phyloP scores from a whole-genome alignment of 2,113 vertebrate genomes.

The Entelurus aequoreus region DNA sequence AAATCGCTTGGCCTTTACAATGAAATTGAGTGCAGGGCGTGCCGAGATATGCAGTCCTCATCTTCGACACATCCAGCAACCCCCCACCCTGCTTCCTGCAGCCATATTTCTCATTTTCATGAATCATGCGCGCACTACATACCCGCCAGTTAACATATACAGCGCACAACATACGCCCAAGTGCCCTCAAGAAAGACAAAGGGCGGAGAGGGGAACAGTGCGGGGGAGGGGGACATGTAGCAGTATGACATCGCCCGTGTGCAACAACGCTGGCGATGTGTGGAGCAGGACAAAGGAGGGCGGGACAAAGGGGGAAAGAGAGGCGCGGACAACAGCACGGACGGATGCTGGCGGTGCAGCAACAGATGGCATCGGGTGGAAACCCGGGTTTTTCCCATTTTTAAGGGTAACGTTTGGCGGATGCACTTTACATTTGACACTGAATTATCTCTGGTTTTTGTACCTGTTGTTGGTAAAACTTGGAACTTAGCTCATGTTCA shows the following conservation, averaged over 20 bases:
- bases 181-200: slow-evolving; percentile 34
- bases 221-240: slow-evolving; percentile 15
- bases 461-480: no score
- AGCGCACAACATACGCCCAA: slow-evolving; percentile 24
- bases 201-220: slow-evolving; percentile 1
- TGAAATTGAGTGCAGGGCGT: slow-evolving; percentile 31
- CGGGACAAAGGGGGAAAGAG: slow-evolving; percentile 56
- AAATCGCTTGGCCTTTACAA: slow-evolving; percentile 58
- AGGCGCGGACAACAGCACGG: slow-evolving; percentile 10
- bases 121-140: slow-evolving; percentile 27
- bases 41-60: slow-evolving; percentile 39
- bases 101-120: slow-evolving; percentile 43
- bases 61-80: slow-evolving; percentile 16
- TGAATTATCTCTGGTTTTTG: no score
- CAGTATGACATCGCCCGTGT: slow-evolving; percentile 32
- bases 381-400: neutral
- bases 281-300: slow-evolving; percentile 62
- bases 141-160: slow-evolving; percentile 25
- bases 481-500: no score
- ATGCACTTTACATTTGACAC: no score
- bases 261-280: slow-evolving; percentile 38
- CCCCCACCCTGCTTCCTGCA: neutral
- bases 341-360: slow-evolving; percentile 17
- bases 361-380: slow-evolving; percentile 3
- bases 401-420: neutral